A percentile compares a stretch with the other conserved stretches of the same genome.
phyloP scores from a whole-genome alignment of 2,797 vertebrate genomes.

The Limnodromus scolopaceus region DNA sequence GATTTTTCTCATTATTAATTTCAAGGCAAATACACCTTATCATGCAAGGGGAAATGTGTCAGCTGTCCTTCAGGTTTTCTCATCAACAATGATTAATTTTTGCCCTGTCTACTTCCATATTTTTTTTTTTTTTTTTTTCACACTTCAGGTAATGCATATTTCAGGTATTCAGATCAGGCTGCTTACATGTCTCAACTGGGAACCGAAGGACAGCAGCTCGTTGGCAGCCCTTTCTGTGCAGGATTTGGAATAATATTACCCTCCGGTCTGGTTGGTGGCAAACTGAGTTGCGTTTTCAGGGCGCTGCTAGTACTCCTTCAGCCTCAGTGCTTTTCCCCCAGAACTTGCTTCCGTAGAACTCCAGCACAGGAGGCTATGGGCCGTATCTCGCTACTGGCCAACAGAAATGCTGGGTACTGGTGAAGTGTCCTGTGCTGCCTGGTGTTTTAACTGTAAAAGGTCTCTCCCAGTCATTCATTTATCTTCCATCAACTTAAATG shows the following conservation, averaged over 20 bases:
- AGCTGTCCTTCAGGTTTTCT: neutral
- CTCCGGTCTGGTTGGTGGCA: neutral
- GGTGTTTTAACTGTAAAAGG: neutral
- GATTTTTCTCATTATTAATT: neutral
- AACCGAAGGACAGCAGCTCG: neutral
- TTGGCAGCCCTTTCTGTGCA: neutral
- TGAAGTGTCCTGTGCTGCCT: neutral
- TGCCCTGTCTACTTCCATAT: neutral
- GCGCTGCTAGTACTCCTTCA: neutral
- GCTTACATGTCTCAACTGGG: neutral
- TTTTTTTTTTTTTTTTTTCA: neutral
- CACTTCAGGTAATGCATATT: neutral
- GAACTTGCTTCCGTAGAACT: neutral
- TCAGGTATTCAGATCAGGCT: neutral
- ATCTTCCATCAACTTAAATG: neutral
- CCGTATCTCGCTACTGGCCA: neutral
- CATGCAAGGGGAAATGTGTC: neutral
- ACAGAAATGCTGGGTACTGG: neutral
- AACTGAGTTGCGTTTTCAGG: neutral
- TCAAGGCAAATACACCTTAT: neutral
- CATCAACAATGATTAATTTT: neutral
- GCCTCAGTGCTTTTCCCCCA: neutral
- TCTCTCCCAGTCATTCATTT: neutral
- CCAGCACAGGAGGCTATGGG: fast-evolving
- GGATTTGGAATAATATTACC: neutral